phyloP scores from a whole-genome alignment of 35 echinoderm and acorn worm species.

The Holothuria glaberrima region DNA sequence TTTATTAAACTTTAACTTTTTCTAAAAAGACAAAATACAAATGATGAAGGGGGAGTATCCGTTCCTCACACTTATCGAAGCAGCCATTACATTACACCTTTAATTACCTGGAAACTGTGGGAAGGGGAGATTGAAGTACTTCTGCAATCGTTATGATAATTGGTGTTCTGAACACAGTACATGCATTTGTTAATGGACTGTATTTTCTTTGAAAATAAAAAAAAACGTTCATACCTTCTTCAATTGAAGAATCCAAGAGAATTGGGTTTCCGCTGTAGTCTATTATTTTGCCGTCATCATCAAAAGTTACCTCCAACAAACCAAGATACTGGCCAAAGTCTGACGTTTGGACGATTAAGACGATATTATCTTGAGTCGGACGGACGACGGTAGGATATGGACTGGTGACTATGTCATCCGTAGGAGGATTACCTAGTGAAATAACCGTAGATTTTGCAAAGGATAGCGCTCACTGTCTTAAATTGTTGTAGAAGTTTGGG shows the following conservation, averaged over 20 bases:
- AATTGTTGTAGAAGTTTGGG: too few species aligned
- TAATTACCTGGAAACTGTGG: too few species aligned
- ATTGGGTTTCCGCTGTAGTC: conserved; percentile 83
- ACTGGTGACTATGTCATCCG: conserved; percentile 45
- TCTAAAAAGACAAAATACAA: too few species aligned
- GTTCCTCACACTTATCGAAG: too few species aligned
- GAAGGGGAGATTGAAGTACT: too few species aligned
- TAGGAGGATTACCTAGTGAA: conserved; percentile 12
- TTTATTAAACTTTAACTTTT: too few species aligned
- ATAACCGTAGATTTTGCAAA: neutral
- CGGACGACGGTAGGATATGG: conserved; percentile 79
- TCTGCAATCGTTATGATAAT: too few species aligned
- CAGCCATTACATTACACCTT: too few species aligned
- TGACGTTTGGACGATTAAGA: conserved; percentile 73
- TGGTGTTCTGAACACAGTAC: too few species aligned
- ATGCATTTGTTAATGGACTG: too few species aligned
- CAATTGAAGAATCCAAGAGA: conserved; percentile 75
- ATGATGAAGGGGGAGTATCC: too few species aligned
- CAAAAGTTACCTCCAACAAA: conserved; percentile 74
- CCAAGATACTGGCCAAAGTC: conserved; percentile 97
- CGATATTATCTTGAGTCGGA: conserved; percentile 22
- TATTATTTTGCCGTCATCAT: conserved; percentile 69
- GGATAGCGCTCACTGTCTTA: too few species aligned
- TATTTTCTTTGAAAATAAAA: neutral
- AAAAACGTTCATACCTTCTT: conserved; percentile 59